Evolutionary conservation across 2,113 vertebrate species (phyloP), one percentile per base, ranked within the genome.

Genomic region (Axis porcinus): DNA sequence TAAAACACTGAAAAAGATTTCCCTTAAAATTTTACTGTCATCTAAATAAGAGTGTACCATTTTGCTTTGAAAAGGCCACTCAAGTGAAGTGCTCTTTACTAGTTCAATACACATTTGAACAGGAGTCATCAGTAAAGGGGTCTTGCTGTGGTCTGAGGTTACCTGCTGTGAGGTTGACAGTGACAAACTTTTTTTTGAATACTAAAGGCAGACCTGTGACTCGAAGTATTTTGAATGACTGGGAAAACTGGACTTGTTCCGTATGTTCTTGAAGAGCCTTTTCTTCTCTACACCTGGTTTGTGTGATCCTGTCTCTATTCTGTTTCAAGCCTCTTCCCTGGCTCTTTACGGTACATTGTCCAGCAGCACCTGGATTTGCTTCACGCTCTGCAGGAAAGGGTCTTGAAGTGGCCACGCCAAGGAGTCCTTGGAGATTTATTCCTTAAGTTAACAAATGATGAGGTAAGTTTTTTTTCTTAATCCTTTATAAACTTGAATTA

Each of bases 381-480:
- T 78, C 99, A 99, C 0, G 99, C 99, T 15, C 99, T 99, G 10
- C 99, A 99, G 98, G 99, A 99, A 67, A 98, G 99, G 79, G 99
- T 99, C 85, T 98, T 99, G 60, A 99, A 99, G 98, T 99, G 99
- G 99, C 99, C 99, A 96, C 99, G 99, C 98, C 99, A 99, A 98
- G 99, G 99, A 98, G 99, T 99, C 98, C 99, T 99, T 97, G 99
- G 99, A 98, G 99, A 99, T 97, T 99, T 99, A 97, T 99, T 99
- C 97, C 99, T 99, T 97, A 99, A 99, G 97, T 98, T 99, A 97
- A 99, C 99, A 84, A 99, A 99, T 83, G 99, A 99, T 98, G 99
- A 99, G 99, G 99, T 99, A 98, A 64, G 96, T 14, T 79, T 16
- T 67, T 67, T 40, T 13, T 8, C 13, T 5, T 8, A 84, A 50